Conservation (phyloP, 2,888 invertebrate genomes). For the Tromatobia lineatoria region DNA sequence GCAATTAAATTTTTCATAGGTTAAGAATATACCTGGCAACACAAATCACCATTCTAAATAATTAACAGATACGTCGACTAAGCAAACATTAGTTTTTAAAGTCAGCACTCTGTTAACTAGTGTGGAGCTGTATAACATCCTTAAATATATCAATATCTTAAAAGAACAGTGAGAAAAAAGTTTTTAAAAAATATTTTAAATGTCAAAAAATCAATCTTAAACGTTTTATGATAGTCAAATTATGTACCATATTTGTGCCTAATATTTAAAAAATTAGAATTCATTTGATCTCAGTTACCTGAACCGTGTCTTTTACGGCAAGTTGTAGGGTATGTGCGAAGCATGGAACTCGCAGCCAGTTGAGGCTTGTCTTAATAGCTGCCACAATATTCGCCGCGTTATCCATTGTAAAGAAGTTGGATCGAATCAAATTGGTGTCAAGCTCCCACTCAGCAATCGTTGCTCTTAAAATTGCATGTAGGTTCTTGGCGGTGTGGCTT, state of each 20-base stretch:
- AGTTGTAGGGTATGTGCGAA: constrained; percentile 47
- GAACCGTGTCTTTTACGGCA: constrained; percentile 26
- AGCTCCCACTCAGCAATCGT: constrained; percentile 33
- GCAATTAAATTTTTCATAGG: no score
- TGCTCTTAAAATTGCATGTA: not conserved
- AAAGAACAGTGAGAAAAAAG: not conserved
- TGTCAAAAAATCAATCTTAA: not conserved
- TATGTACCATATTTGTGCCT: not conserved
- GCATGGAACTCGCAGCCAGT: constrained; percentile 45
- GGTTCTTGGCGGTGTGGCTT: not conserved
- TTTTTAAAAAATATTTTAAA: not conserved
- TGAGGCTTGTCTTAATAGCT: constrained; percentile 16
- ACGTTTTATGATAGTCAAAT: not conserved
- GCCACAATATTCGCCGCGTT: constrained; percentile 49
- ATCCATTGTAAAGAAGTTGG: constrained; percentile 38
- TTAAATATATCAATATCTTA: no score
- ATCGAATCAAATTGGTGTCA: not conserved
- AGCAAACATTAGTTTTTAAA: no score
- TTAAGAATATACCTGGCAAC: no score
- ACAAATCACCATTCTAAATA: no score
- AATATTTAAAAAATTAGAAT: not conserved
- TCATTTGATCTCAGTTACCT: constrained; percentile 1
- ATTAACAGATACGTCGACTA: no score
- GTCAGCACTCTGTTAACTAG: no score
- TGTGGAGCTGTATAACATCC: no score